Evolutionary conservation across 2,113 vertebrate genomes (phyloP).

Genomic region (Mormyrus iriodes): DNA sequence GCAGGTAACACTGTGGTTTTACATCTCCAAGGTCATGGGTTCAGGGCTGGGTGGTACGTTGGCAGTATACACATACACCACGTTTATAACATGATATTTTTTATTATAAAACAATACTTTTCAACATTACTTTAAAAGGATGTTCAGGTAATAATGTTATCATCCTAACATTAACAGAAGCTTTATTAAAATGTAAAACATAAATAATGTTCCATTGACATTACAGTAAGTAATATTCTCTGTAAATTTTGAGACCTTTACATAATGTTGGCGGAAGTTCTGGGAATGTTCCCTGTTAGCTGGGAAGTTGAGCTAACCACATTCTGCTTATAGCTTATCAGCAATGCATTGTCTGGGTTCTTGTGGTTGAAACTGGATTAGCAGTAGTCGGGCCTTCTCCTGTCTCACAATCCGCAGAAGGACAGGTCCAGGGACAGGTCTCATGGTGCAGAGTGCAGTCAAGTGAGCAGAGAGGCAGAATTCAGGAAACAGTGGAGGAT

Average conservation of each 20-base stretch:
- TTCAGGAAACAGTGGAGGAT: background rate
- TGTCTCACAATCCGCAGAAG: background rate
- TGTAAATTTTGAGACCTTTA: background rate
- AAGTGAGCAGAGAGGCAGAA: background rate
- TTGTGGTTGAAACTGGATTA: background rate
- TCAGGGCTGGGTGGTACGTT: background rate
- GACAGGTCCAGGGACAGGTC: background rate
- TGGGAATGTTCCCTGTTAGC: background rate
- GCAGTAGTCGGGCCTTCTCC: background rate
- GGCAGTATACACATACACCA: background rate
- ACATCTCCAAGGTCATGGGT: background rate
- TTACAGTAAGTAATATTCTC: background rate
- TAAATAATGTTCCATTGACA: background rate
- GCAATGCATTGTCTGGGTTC: background rate
- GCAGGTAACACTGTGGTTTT: background rate
- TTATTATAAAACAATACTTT: background rate
- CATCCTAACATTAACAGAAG: background rate
- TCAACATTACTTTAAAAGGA: background rate
- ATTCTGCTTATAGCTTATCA: background rate
- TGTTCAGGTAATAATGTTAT: background rate
- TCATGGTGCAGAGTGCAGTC: background rate
- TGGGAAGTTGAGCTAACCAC: background rate
- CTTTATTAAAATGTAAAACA: background rate
- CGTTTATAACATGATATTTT: background rate
- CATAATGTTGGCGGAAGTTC: background rate